phyloP scores from a whole-genome alignment of 2,113 vertebrate species.

The Lycaon pictus region DNA sequence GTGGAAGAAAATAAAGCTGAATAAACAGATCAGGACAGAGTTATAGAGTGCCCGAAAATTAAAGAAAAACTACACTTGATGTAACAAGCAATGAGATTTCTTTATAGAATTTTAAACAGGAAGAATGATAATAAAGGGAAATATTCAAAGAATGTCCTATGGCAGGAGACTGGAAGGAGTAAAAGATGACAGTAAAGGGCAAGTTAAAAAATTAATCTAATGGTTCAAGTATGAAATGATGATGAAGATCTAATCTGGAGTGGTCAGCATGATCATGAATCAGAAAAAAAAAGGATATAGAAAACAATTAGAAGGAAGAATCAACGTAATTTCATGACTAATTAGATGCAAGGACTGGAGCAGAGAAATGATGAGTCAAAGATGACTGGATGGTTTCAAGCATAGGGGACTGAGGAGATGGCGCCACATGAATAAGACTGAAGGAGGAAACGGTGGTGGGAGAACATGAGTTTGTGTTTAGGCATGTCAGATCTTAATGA shows the following conservation, averaged over 20 bases:
- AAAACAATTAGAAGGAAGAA: conserved; percentile 55
- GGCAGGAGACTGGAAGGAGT: neutral
- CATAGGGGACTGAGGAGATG: neutral
- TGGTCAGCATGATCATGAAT: neutral
- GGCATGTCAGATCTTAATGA: neutral
- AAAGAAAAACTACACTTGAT: neutral
- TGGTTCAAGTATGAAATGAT: neutral
- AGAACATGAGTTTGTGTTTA: neutral
- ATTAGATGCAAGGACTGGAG: conserved; percentile 30
- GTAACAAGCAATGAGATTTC: neutral
- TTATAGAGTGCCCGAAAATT: neutral
- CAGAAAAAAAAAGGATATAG: conserved; percentile 20
- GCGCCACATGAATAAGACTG: neutral
- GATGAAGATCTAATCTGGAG: neutral
- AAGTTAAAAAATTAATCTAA: neutral
- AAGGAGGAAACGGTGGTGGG: neutral
- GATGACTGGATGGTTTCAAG: conserved; percentile 65
- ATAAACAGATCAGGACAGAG: neutral
- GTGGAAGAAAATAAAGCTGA: neutral
- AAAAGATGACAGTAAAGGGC: neutral
- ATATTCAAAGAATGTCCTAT: neutral
- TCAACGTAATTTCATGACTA: conserved; percentile 43
- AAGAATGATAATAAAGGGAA: neutral
- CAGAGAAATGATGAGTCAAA: conserved; percentile 68
- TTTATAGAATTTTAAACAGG: neutral